A percentile compares a stretch with the other conserved stretches of the same genome.
phyloP scores from a whole-genome alignment of 2,113 vertebrate genomes.

The Caracal caracal region DNA sequence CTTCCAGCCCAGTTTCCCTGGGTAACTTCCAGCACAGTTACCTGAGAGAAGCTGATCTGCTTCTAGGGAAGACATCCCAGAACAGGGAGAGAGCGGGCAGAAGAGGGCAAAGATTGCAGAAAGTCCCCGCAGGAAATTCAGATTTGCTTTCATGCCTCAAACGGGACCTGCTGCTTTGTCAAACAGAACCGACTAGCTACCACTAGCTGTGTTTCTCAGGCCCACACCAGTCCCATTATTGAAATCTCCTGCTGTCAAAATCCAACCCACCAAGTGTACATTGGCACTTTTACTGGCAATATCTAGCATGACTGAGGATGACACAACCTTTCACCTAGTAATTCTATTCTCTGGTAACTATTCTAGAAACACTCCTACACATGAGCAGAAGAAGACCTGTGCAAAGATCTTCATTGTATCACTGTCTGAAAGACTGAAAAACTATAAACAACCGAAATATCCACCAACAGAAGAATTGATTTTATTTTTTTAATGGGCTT shows the following conservation, averaged over 20 bases:
- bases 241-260: slow-evolving; percentile 29
- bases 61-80: background rate
- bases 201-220: background rate
- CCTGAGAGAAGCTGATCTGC: background rate
- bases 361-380: background rate
- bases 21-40: too few relatives aligned
- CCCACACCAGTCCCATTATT: background rate
- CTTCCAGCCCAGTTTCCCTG: background rate
- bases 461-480: background rate
- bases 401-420: background rate
- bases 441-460: background rate
- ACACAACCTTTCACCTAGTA: background rate
- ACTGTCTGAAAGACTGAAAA: background rate
- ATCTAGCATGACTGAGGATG: background rate
- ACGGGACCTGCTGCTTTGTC: background rate
- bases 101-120: background rate
- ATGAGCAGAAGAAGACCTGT: background rate
- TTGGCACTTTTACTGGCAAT: background rate
- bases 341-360: background rate
- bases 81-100: background rate
- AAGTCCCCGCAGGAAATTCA: background rate
- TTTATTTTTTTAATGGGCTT: background rate
- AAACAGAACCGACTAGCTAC: background rate
- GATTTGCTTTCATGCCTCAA: background rate
- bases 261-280: background rate